Evolutionary conservation across 2,113 vertebrate genomes (phyloP).

Genomic region (Labrus mixtus): DNA sequence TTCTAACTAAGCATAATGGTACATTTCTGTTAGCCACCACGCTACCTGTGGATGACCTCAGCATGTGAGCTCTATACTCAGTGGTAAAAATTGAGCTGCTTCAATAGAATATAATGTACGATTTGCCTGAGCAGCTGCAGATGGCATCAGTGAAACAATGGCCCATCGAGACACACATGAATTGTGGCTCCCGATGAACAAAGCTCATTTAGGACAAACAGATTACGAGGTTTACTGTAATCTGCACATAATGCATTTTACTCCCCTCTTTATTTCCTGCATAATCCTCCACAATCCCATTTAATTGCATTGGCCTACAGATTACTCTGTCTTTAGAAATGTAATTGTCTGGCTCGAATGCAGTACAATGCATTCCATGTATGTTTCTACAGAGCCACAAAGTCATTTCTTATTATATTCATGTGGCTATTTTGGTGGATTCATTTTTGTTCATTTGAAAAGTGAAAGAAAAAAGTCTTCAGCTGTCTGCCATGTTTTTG

Average conservation of each 20-base stretch:
- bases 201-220: constrained; percentile 79
- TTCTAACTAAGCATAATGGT: neutral
- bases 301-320: constrained; percentile 73
- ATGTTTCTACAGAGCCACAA: constrained; percentile 16
- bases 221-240: constrained; percentile 81
- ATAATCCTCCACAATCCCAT: constrained; percentile 79
- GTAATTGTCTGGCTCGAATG: constrained; percentile 66
- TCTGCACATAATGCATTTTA: constrained; percentile 80
- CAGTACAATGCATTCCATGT: constrained; percentile 26
- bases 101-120: neutral
- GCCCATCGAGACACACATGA: constrained; percentile 50
- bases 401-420: neutral
- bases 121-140: constrained; percentile 35
- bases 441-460: neutral
- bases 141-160: constrained; percentile 52
- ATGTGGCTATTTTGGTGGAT: neutral
- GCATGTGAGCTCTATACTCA: neutral
- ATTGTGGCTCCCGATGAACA: constrained; percentile 66
- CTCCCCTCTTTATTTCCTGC: constrained; percentile 66
- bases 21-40: neutral
- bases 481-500: constrained; percentile 1
- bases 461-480: neutral
- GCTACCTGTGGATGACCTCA: constrained; percentile 21
- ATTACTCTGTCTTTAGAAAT: constrained; percentile 70
- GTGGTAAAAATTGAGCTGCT: neutral